These are phyloP conservation scores for Petrocephalus zakoni DNA, from an alignment of 2,113 vertebrate genomes.

Conservation along the genomic window DNA sequence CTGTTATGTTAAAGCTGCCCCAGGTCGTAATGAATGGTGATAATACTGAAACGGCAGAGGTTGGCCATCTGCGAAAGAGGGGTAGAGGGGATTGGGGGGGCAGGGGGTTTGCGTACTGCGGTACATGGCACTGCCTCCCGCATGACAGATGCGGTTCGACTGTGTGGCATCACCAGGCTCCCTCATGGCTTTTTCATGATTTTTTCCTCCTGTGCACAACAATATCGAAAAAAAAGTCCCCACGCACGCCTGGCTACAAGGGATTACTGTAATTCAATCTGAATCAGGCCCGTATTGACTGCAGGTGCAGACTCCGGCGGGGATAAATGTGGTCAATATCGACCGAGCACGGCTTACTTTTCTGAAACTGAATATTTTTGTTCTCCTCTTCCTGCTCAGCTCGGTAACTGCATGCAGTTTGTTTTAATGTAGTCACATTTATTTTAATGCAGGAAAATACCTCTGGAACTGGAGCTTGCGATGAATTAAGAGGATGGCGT, in stretches of 20 bases:
- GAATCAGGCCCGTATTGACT: background rate
- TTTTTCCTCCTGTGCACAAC: background rate
- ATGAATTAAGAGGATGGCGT: slow-evolving; percentile 29
- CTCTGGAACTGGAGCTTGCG: slow-evolving; percentile 25
- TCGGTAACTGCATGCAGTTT: slow-evolving; percentile 10
- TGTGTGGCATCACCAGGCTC: background rate
- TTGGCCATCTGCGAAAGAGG: background rate
- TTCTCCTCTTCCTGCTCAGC: background rate
- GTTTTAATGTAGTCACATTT: slow-evolving; percentile 19
- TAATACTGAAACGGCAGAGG: background rate
- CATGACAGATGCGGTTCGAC: background rate
- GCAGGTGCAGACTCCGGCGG: background rate
- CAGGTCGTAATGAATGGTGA: background rate
- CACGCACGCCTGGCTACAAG: background rate
- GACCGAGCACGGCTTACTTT: background rate
- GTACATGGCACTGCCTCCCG: background rate
- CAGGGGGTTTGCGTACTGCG: background rate
- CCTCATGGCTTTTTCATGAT: background rate
- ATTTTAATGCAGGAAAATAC: slow-evolving; percentile 23
- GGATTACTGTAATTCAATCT: background rate
- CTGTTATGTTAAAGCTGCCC: slow-evolving; percentile 12
- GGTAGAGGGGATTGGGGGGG: background rate
- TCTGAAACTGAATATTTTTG: background rate
- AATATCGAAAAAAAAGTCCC: background rate
- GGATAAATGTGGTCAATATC: background rate